These are phyloP conservation scores for Ormyrus rosae DNA, from an alignment of 2,888 invertebrate genomes.

Conservation along the genomic window DNA sequence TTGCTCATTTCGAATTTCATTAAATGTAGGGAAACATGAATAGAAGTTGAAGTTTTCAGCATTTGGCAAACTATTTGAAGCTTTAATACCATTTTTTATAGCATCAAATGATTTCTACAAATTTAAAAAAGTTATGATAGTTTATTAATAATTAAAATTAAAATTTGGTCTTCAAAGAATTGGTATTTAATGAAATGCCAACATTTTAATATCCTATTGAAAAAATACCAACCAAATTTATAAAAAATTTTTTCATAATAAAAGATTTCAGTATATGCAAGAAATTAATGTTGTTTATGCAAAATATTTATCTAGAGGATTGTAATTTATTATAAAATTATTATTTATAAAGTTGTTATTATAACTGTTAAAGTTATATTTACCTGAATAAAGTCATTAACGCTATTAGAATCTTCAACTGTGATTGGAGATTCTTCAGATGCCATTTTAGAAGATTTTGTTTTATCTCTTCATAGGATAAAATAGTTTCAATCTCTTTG, in stretches of 20 bases:
- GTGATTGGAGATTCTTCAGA: constrained; percentile 26
- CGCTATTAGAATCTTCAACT: constrained; percentile 19
- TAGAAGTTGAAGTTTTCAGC: constrained; percentile 85
- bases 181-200: neutral
- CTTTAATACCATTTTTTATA: constrained; percentile 83
- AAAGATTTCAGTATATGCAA: neutral
- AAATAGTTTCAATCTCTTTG: too few species aligned
- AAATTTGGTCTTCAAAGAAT: neutral
- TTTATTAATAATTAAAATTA: neutral
- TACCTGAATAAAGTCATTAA: constrained; percentile 39
- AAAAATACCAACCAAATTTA: neutral
- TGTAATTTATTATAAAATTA: neutral
- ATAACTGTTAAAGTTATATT: neutral
- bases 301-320: neutral
- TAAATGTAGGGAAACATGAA: constrained; percentile 86
- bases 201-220: neutral
- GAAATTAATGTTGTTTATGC: neutral
- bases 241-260: neutral
- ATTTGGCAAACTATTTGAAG: constrained; percentile 84
- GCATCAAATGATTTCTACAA: constrained; percentile 75
- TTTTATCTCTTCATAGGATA: too few species aligned
- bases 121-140: neutral
- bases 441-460: constrained; percentile 22
- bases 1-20: constrained; percentile 81
- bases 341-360: neutral